Percentiles rank a stretch among this genome's conserved stretches.
Evolutionary conservation across 2,113 vertebrate species (phyloP).

Genomic region (Pyxicephalus adspersus): DNA sequence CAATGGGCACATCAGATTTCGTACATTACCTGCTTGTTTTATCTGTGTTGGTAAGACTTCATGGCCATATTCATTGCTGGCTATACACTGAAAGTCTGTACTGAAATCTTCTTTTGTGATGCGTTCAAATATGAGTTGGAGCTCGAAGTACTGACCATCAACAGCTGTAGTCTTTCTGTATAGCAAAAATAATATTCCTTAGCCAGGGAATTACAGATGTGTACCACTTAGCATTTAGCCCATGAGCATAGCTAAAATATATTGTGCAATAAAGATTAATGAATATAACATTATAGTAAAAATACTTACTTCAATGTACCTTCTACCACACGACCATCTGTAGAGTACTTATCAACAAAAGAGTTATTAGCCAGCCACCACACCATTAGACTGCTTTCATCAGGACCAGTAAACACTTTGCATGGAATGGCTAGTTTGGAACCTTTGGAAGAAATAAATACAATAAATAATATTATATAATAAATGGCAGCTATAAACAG

Average conservation of each 20-base stretch:
- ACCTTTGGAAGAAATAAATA: slow-evolving; percentile 63
- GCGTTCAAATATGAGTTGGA: slow-evolving; percentile 74
- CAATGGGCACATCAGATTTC: neutral
- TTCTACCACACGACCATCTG: slow-evolving; percentile 64
- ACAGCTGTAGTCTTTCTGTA: slow-evolving; percentile 75
- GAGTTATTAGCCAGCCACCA: slow-evolving; percentile 74
- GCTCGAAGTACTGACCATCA: slow-evolving; percentile 77
- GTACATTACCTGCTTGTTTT: slow-evolving; percentile 76
- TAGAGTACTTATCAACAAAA: slow-evolving; percentile 56
- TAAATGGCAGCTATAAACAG: neutral
- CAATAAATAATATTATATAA: slow-evolving; percentile 35
- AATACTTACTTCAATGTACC: slow-evolving; percentile 70
- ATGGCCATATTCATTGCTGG: slow-evolving; percentile 70
- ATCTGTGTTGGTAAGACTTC: slow-evolving; percentile 75
- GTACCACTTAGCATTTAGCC: neutral
- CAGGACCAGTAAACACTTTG: slow-evolving; percentile 72
- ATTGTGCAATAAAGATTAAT: neutral
- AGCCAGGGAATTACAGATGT: neutral
- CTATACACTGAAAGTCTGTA: slow-evolving; percentile 78
- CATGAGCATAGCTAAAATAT: neutral
- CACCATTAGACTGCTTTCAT: slow-evolving; percentile 52
- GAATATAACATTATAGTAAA: neutral
- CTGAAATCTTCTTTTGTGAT: slow-evolving; percentile 77
- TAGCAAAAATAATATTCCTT: neutral
- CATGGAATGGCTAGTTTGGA: slow-evolving; percentile 73